Evolutionary conservation across 2,888 invertebrate genomes (phyloP), one percentile per base, ranked within the genome.

Genomic region (Drosophila testacea): DNA sequence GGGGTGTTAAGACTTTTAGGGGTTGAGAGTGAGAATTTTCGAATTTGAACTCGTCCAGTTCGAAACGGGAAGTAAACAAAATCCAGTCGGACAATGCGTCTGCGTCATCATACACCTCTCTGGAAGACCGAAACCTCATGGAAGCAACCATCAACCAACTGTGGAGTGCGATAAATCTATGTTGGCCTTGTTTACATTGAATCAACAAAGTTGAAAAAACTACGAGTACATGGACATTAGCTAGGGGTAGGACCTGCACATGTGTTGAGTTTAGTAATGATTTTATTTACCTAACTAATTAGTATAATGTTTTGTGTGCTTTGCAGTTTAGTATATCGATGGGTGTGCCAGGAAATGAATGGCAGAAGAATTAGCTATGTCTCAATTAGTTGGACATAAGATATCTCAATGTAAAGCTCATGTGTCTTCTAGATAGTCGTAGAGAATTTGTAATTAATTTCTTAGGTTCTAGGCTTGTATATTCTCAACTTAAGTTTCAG

Each of bases 31-130:
- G 64, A 36, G 56, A 5, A 61, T 5, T 22, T 60, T 82, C 83
- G 71, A 69, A 65, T 36, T 67, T 42, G 60, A 39, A 36, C 30
- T 30, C 39, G 27, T 54, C 46, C 46, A 65, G 39, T 70, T 84
- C 86, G 83, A 85, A 83, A 60, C 42, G 74, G 81, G 86, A 88
- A 85, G 54, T 86, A 85, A 85, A 88, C 88, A 86, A 85, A 59
- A 59, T 85, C 78, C 86, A 88, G 75, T 48, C 36, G 30, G 46
- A 47, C 38, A 52, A 27, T 55, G 77, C 84, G 81, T 54, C 71
- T 74, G 84, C 83, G 87, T 66, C 28, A 41, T 11, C 22, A 6
- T 44, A 36, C 48, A 41, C 28, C 27, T 51, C 30, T 36, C 34
- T 76, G 84, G 81, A 81, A 78, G 22, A 10, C 16, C 16, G 36